Evolutionary conservation across 2,888 invertebrate species (phyloP), one percentile per base, ranked within the genome.

Genomic region (Cordylochernes scorpioides): DNA sequence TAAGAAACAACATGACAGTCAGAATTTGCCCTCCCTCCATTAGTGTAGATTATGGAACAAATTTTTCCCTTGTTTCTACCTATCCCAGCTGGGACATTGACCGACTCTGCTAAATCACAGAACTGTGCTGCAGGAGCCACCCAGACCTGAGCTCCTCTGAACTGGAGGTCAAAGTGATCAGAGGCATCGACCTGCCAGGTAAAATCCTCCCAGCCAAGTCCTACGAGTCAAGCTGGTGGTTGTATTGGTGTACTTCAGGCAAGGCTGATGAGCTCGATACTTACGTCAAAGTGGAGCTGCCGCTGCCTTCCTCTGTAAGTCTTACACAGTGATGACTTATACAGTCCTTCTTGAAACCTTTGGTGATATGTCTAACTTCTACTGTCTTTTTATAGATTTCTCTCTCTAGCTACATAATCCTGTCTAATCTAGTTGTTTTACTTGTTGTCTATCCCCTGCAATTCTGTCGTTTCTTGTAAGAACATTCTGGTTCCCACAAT

Each of bases 61-160:
- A n/a, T n/a, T n/a, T n/a, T n/a, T n/a, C n/a, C n/a, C n/a, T n/a
- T n/a, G n/a, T n/a, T n/a, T n/a, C n/a, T n/a, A n/a, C n/a, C n/a
- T n/a, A n/a, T n/a, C n/a, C n/a, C n/a, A n/a, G n/a, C n/a, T n/a
- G n/a, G n/a, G n/a, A n/a, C n/a, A n/a, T n/a, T n/a, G n/a, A n/a
- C n/a, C n/a, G n/a, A n/a, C n/a, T n/a, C n/a, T n/a, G n/a, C n/a
- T 24, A 24, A 24, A 6, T 6, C 15, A 14, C 13, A 9, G 7
- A 7, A 6, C 24, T 8, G 3, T 24, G 14, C 27, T 31, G 14
- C 40, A 66, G 66, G 43, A 62, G 78, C 55, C 78, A 77, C 50
- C 77, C 82, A n/a, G 88, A 91, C 49, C 60, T 91, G 38, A 71
- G 68, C 24, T 86, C 84, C 50, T 74, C 72, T 54, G 84, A 86